A percentile compares a stretch with the other conserved stretches of the same genome.
Conservation (phyloP, 2,797 vertebrate genomes). For the Cynodonichthys magdalenae region DNA sequence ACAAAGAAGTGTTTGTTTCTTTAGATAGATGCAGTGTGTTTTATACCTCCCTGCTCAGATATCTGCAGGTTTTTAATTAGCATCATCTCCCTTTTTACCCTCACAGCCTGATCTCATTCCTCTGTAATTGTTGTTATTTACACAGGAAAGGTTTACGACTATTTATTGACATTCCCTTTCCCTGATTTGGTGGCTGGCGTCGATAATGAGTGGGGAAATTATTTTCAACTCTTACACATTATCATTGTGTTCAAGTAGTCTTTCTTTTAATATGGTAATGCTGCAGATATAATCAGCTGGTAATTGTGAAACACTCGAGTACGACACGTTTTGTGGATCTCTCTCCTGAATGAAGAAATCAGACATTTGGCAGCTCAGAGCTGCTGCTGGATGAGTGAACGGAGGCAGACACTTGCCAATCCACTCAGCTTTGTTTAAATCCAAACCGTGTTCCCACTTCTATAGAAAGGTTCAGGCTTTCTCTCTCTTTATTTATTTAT, state of each 20-base stretch:
- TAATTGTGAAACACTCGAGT: conserved; percentile 80
- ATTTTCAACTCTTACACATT: conserved; percentile 79
- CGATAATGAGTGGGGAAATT: conserved; percentile 74
- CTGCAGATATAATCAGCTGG: conserved; percentile 73
- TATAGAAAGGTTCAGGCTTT: conserved; percentile 45
- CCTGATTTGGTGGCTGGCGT: conserved; percentile 56
- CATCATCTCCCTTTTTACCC: conserved; percentile 62
- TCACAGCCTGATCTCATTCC: conserved; percentile 63
- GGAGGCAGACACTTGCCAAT: conserved; percentile 28
- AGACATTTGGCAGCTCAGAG: conserved; percentile 30
- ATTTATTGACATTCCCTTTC: conserved; percentile 65
- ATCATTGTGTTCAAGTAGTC: conserved; percentile 76
- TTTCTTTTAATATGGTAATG: conserved; percentile 83
- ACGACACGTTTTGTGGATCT: conserved; percentile 63
- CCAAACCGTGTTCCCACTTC: conserved; percentile 39
- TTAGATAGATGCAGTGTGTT: conserved; percentile 16
- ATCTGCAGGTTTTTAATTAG: conserved; percentile 72
- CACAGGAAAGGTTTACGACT: conserved; percentile 69
- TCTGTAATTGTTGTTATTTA: conserved; percentile 78
- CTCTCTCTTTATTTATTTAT: too few relatives aligned
- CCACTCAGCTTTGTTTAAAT: conserved; percentile 30
- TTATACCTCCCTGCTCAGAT: conserved; percentile 41
- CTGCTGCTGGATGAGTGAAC: conserved; percentile 27
- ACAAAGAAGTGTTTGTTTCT: conserved; percentile 32
- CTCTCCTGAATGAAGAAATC: conserved; percentile 69